Percentiles rank a stretch among this genome's conserved stretches.
These are phyloP conservation scores for Antedon bifida DNA, from an alignment of 35 echinoderm and acorn worm genomes.

Conservation along the genomic window DNA sequence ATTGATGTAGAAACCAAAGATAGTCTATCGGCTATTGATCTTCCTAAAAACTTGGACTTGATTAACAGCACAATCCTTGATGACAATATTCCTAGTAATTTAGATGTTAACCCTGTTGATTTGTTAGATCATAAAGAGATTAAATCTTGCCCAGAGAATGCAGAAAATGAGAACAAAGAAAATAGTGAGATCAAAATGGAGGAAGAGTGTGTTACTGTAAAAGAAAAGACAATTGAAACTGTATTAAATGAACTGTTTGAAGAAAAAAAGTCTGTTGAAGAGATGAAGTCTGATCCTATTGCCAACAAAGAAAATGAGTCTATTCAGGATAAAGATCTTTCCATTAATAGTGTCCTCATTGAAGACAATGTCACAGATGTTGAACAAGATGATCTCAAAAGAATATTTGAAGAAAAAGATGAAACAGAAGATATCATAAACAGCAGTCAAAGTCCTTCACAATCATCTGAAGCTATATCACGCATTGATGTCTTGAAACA, in stretches of 20 bases:
- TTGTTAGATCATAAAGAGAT: neutral
- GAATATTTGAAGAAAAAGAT: neutral
- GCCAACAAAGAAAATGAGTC: neutral
- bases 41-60: neutral
- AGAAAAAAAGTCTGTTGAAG: neutral
- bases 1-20: neutral
- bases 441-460: conserved; percentile 43
- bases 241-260: neutral
- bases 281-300: neutral
- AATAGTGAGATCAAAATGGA: neutral
- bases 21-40: neutral
- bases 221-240: neutral
- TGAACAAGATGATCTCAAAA: neutral
- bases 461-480: neutral
- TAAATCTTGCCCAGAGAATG: neutral
- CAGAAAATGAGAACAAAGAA: neutral
- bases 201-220: neutral
- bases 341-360: neutral
- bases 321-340: neutral
- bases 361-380: neutral
- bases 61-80: neutral
- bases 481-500: neutral
- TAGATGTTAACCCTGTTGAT: neutral
- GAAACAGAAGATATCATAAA: conserved; percentile 38
- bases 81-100: neutral